Conservation (phyloP, 2,888 invertebrate genomes). For the Dicyrtomina minuta region DNA sequence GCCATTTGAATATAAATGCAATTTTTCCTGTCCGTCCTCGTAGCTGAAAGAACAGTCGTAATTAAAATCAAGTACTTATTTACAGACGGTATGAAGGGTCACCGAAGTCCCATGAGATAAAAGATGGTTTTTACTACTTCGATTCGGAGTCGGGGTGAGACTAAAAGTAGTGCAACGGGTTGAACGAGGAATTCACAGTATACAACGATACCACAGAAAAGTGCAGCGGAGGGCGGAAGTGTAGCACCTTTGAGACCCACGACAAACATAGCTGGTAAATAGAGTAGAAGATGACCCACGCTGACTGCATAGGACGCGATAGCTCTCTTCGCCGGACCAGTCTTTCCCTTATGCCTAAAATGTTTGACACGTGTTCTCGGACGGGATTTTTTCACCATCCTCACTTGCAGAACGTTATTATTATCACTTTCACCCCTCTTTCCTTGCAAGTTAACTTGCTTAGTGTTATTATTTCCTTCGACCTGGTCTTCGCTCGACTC, state of each 20-base stretch:
- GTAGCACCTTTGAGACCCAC: slow-evolving; percentile 50
- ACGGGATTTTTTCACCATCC: slow-evolving; percentile 22
- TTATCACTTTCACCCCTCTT: slow-evolving; percentile 24
- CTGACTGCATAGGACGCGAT: slow-evolving; percentile 52
- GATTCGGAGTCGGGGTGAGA: slow-evolving; percentile 50
- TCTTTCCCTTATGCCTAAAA: slow-evolving; percentile 37
- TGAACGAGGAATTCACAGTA: slow-evolving; percentile 55
- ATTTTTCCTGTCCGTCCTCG: not conserved
- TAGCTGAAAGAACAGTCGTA: not conserved
- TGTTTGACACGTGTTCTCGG: slow-evolving; percentile 41
- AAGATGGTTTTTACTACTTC: slow-evolving; percentile 49
- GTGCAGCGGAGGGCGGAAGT: slow-evolving; percentile 42
- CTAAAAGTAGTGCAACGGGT: slow-evolving; percentile 53
- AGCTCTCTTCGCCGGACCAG: slow-evolving; percentile 47
- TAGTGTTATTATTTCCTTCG: slow-evolving; percentile 27
- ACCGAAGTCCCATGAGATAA: slow-evolving; percentile 29
- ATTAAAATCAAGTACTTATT: slow-evolving; percentile 8
- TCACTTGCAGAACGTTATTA: slow-evolving; percentile 33
- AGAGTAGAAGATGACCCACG: slow-evolving; percentile 53
- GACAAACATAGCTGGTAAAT: slow-evolving; percentile 54
- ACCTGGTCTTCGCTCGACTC: not conserved
- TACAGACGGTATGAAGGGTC: slow-evolving; percentile 17
- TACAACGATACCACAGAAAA: slow-evolving; percentile 54
- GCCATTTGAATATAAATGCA: slow-evolving; percentile 16
- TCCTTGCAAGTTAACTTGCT: not conserved